Evolutionary conservation across 2,888 invertebrate genomes (phyloP).

Genomic region (Cheilosia vernalis): DNA sequence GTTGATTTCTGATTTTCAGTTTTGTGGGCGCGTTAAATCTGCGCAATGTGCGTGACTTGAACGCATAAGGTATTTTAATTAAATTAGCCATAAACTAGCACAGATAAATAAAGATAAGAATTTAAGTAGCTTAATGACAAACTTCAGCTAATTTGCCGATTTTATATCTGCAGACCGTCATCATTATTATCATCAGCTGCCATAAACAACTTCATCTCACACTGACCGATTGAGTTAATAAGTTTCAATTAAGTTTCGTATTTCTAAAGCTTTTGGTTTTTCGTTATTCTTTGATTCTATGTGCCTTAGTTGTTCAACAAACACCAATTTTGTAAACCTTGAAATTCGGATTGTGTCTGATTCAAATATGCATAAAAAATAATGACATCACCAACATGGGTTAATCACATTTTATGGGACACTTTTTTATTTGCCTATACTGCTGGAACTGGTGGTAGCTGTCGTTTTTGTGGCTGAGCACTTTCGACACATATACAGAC

Average conservation of each 20-base stretch:
- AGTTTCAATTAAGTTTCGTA: slow-evolving; percentile 44
- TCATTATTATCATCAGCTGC: slow-evolving; percentile 18
- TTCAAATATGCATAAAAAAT: slow-evolving; percentile 25
- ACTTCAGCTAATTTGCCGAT: slow-evolving; percentile 29
- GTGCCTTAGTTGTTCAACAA: slow-evolving; percentile 38
- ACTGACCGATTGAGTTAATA: slow-evolving; percentile 38
- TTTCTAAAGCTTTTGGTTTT: slow-evolving; percentile 35
- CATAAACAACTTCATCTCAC: slow-evolving; percentile 34
- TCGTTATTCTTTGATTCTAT: slow-evolving; percentile 11
- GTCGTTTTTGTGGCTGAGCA: not conserved
- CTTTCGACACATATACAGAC: not conserved
- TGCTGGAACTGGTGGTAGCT: too few species aligned
- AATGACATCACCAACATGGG: slow-evolving; percentile 56
- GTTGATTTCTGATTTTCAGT: slow-evolving; percentile 24
- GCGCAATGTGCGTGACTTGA: slow-evolving; percentile 40
- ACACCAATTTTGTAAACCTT: slow-evolving; percentile 38
- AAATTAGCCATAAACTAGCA: slow-evolving; percentile 23
- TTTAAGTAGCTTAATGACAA: slow-evolving; percentile 31
- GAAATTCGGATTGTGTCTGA: slow-evolving; percentile 50
- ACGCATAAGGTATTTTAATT: slow-evolving; percentile 45
- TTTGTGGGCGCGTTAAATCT: slow-evolving; percentile 28
- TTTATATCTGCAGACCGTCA: slow-evolving; percentile 22
- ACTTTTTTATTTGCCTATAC: slow-evolving; percentile 39
- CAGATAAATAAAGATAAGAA: slow-evolving; percentile 14
- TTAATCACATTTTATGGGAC: slow-evolving; percentile 39